Evolutionary conservation across 2,113 vertebrate genomes (phyloP).

Genomic region (Rhombomys opimus): DNA sequence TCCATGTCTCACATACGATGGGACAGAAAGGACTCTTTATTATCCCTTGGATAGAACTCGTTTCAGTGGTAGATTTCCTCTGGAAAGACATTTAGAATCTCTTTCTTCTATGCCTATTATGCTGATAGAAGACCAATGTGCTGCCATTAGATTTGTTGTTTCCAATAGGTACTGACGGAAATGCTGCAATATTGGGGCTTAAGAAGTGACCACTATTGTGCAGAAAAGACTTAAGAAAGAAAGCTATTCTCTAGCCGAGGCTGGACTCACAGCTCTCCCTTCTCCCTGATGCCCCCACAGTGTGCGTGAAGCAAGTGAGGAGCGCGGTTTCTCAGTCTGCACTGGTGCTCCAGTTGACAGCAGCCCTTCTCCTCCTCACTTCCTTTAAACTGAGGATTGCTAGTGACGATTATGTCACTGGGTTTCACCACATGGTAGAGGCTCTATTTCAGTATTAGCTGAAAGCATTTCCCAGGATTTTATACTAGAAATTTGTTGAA

Average conservation of each 20-base stretch:
- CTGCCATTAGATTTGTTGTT: neutral
- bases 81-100: neutral
- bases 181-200: neutral
- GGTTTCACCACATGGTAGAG: neutral
- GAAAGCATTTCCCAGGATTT: conserved; percentile 40
- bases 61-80: neutral
- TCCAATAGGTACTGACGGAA: neutral
- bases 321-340: neutral
- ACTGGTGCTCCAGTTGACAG: neutral
- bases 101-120: neutral
- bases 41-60: neutral
- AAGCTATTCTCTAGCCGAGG: neutral
- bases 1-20: rapidly evolving
- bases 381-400: neutral
- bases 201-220: neutral
- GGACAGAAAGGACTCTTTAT: neutral
- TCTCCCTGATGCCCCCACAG: neutral
- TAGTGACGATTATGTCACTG: neutral
- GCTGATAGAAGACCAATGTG: neutral
- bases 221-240: neutral
- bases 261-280: rapidly evolving
- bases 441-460: neutral
- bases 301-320: conserved; percentile 21
- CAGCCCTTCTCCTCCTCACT: neutral
- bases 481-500: neutral